phyloP scores from a whole-genome alignment of 2,113 vertebrate species.

The Prietella phreatophila region DNA sequence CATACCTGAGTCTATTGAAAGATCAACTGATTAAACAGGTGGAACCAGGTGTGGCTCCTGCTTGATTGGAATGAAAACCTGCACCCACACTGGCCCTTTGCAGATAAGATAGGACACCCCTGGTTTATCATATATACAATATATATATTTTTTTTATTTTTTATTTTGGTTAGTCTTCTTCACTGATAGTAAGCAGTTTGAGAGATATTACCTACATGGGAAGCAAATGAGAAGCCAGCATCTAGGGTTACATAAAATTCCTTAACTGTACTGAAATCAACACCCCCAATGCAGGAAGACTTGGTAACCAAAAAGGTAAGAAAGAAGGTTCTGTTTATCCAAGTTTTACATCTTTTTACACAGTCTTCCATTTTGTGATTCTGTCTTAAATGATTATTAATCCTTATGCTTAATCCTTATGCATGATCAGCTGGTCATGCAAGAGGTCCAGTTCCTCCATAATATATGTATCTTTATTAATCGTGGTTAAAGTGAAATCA shows the following conservation, averaged over 20 bases:
- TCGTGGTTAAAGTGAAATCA: slow-evolving; percentile 25
- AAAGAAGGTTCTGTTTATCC: not conserved
- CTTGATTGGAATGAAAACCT: too few species aligned
- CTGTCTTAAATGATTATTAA: not conserved
- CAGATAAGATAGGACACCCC: too few species aligned
- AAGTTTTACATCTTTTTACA: not conserved
- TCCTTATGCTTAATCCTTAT: not conserved
- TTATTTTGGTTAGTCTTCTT: not conserved
- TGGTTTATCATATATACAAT: too few species aligned
- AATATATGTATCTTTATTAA: not conserved
- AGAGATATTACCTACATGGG: not conserved
- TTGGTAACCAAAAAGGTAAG: too few species aligned
- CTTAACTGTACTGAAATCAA: not conserved
- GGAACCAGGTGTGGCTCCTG: too few species aligned
- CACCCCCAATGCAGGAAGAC: not conserved
- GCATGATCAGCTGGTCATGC: not conserved
- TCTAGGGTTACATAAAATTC: not conserved
- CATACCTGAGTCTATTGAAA: too few species aligned
- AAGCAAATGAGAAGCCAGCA: not conserved
- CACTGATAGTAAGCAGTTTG: not conserved
- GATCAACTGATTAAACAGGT: too few species aligned
- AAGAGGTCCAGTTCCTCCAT: slow-evolving; percentile 10
- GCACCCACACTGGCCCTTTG: too few species aligned
- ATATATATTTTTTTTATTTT: too few species aligned
- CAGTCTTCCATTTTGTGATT: not conserved